phyloP scores from a whole-genome alignment of 2,888 invertebrate species.

The Philopedon plagiatum region DNA sequence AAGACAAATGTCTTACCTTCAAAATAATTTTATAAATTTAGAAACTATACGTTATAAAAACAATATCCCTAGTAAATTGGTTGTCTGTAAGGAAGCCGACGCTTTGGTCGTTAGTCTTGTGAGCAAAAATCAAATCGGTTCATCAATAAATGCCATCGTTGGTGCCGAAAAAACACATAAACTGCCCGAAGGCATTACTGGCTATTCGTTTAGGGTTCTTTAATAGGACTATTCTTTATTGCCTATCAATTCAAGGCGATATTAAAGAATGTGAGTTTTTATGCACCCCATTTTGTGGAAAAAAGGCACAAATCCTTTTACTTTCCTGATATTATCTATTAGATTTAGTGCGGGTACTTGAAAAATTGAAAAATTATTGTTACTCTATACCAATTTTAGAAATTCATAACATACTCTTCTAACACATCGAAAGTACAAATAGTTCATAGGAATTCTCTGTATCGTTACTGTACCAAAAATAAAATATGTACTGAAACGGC shows the following conservation, averaged over 20 bases:
- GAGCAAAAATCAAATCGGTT: slow-evolving; percentile 22
- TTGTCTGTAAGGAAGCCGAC: not conserved
- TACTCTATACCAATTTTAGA: too few relatives aligned
- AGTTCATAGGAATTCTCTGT: too few relatives aligned
- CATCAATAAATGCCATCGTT: slow-evolving; percentile 44
- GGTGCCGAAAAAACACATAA: slow-evolving; percentile 38
- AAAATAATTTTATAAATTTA: not conserved
- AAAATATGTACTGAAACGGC: not conserved
- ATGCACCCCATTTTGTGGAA: slow-evolving; percentile 9
- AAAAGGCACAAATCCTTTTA: slow-evolving; percentile 6
- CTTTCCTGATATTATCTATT: slow-evolving; percentile 17
- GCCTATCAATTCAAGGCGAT: slow-evolving; percentile 35
- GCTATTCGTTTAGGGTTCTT: slow-evolving; percentile 35
- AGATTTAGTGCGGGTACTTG: not conserved
- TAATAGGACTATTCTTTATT: slow-evolving; percentile 27
- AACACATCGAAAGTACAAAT: too few relatives aligned
- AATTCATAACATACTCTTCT: too few relatives aligned
- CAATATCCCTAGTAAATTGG: not conserved
- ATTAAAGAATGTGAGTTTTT: slow-evolving; percentile 33
- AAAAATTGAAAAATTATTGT: not conserved
- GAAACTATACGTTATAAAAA: not conserved
- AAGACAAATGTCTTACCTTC: too few relatives aligned
- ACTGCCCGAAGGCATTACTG: slow-evolving; percentile 34
- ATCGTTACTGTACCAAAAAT: too few relatives aligned
- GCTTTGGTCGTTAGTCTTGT: slow-evolving; percentile 7